These are phyloP conservation scores for Pristionchus japonicus DNA, from an alignment of 2,888 invertebrate species.

Conservation along the genomic window DNA sequence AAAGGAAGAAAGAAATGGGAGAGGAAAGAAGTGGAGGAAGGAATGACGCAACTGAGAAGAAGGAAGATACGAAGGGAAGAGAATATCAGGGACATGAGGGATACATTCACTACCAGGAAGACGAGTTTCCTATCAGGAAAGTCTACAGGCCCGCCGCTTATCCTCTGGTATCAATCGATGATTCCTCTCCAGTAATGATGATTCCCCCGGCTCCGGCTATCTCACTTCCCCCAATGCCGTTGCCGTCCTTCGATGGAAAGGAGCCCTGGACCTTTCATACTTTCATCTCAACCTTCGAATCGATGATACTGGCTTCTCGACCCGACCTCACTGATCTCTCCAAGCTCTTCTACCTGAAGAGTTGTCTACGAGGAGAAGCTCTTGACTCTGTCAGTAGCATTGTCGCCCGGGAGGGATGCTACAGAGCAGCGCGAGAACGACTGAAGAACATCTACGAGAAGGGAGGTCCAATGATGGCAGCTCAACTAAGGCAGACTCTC, in stretches of 20 bases:
- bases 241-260: neutral
- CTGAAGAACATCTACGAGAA: neutral
- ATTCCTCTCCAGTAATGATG: neutral
- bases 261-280: neutral
- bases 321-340: neutral
- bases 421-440: neutral
- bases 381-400: neutral
- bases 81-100: too few relatives aligned
- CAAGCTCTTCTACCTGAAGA: neutral
- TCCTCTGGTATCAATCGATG: too few relatives aligned
- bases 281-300: neutral
- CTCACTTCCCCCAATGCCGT: neutral
- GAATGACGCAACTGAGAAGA: too few relatives aligned
- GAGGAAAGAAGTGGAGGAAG: too few relatives aligned
- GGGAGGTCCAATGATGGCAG: neutral
- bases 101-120: too few relatives aligned
- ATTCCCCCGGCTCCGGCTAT: neutral
- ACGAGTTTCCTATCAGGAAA: too few relatives aligned
- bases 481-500: neutral
- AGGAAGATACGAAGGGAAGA: too few relatives aligned
- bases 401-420: conserved; percentile 5
- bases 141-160: too few relatives aligned
- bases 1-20: too few relatives aligned
- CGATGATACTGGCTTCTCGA: neutral
- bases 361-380: neutral